phyloP scores from a whole-genome alignment of 1,140 invertebrate genomes.

The Sarcophaga peregrina region DNA sequence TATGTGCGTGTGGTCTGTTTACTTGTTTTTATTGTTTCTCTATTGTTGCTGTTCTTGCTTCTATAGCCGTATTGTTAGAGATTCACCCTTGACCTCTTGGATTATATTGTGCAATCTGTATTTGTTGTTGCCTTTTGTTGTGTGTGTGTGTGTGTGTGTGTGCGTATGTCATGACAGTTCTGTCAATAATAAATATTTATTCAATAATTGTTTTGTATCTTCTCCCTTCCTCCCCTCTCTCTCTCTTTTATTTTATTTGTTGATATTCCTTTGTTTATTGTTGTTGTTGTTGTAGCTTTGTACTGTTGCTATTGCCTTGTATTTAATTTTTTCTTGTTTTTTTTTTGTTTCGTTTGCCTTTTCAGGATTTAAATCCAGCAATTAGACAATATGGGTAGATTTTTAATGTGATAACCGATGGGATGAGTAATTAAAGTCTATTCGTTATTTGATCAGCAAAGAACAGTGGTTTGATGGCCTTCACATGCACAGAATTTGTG shows the following conservation, averaged over 20 bases:
- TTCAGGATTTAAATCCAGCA: neutral
- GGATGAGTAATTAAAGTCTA: neutral
- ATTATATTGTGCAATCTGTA: neutral
- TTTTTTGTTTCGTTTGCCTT: no score
- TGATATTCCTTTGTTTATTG: neutral
- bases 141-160: no score
- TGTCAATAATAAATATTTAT: neutral
- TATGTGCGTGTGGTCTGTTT: neutral
- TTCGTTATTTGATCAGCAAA: neutral
- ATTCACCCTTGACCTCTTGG: neutral
- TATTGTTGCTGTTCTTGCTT: neutral
- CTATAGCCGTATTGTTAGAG: neutral
- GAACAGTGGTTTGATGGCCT: no score
- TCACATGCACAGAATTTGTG: no score
- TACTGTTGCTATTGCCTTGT: no score
- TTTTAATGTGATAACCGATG: neutral
- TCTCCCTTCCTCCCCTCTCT: no score
- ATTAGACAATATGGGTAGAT: neutral
- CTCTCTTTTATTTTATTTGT: no score
- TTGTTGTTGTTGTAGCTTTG: neutral
- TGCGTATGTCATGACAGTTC: neutral
- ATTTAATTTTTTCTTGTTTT: no score
- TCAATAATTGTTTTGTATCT: conserved; percentile 7
- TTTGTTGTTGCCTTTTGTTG: neutral
- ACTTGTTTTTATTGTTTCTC: neutral